These are phyloP conservation scores for Channa striata DNA, from an alignment of 2,797 vertebrate genomes.

Conservation along the genomic window DNA sequence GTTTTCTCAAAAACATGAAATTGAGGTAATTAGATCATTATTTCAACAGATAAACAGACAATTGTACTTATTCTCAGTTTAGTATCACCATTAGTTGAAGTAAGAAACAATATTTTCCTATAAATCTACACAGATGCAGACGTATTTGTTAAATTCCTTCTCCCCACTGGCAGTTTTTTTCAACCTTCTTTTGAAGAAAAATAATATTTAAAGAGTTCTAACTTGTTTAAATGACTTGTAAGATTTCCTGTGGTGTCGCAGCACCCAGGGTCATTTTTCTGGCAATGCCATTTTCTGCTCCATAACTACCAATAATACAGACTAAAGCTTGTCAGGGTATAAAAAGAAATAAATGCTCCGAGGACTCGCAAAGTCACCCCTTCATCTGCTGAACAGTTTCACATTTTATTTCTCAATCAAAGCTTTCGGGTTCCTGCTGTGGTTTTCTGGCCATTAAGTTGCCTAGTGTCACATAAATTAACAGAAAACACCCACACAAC, in stretches of 20 bases:
- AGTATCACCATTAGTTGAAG: slow-evolving; percentile 3
- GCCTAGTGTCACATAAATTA: slow-evolving; percentile 40
- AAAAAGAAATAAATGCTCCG: slow-evolving; percentile 76
- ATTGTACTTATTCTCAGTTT: not conserved
- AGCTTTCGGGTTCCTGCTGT: slow-evolving; percentile 46
- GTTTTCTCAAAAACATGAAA: slow-evolving; percentile 14
- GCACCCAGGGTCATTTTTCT: slow-evolving; percentile 73
- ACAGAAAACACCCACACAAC: slow-evolving; percentile 19
- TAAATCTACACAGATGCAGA: slow-evolving; percentile 18
- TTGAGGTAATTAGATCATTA: slow-evolving; percentile 2
- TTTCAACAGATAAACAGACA: too few relatives aligned
- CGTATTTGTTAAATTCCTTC: slow-evolving; percentile 24
- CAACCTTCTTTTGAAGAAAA: slow-evolving; percentile 48
- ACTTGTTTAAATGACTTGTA: slow-evolving; percentile 76
- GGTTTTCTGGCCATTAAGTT: slow-evolving; percentile 21
- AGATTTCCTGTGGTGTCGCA: slow-evolving; percentile 71
- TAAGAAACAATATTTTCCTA: slow-evolving; percentile 2
- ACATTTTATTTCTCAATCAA: slow-evolving; percentile 68
- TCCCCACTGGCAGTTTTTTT: slow-evolving; percentile 19
- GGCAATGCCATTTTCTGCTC: slow-evolving; percentile 80
- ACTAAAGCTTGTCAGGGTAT: slow-evolving; percentile 69
- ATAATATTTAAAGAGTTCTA: slow-evolving; percentile 66
- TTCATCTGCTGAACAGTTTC: slow-evolving; percentile 77
- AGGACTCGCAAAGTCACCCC: slow-evolving; percentile 76
- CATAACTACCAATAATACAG: slow-evolving; percentile 78